phyloP scores from a whole-genome alignment of 2,797 vertebrate genomes.

The Aeoliscus strigatus region DNA sequence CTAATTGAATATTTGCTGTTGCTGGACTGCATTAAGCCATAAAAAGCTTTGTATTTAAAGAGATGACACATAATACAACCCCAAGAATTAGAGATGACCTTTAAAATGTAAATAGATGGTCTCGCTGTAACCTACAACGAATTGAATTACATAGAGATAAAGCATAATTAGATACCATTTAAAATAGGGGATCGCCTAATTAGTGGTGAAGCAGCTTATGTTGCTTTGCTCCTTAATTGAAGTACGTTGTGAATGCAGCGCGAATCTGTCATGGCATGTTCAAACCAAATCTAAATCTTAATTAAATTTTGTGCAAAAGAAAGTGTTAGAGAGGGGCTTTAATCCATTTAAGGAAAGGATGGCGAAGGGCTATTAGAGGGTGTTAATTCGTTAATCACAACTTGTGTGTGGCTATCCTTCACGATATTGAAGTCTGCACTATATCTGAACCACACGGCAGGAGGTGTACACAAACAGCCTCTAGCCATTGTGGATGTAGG shows the following conservation, averaged over 20 bases:
- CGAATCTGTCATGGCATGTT: conserved; percentile 77
- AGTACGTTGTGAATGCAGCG: conserved; percentile 69
- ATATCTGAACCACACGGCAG: conserved; percentile 63
- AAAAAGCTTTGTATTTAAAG: conserved; percentile 37
- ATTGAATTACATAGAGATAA: conserved; percentile 76
- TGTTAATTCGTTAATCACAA: conserved; percentile 81
- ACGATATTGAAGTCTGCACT: conserved; percentile 63
- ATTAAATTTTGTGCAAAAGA: conserved; percentile 79
- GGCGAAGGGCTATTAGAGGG: conserved; percentile 78
- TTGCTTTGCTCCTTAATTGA: conserved; percentile 77
- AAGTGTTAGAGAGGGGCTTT: conserved; percentile 71
- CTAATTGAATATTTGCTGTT: conserved; percentile 44
- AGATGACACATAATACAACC: conserved; percentile 20
- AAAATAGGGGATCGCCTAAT: conserved; percentile 76
- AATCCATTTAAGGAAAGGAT: conserved; percentile 79
- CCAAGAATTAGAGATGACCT: conserved; percentile 56
- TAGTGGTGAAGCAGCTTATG: conserved; percentile 79
- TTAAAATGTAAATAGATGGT: conserved; percentile 59
- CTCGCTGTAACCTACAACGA: conserved; percentile 49
- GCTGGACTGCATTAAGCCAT: conserved; percentile 15
- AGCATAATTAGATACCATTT: conserved; percentile 77
- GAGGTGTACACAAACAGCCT: conserved; percentile 69
- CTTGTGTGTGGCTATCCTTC: conserved; percentile 72
- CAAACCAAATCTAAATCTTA: conserved; percentile 83
- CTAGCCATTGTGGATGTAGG: conserved; percentile 63